phyloP scores from a whole-genome alignment of 2,113 vertebrate genomes.

The Mastomys coucha region DNA sequence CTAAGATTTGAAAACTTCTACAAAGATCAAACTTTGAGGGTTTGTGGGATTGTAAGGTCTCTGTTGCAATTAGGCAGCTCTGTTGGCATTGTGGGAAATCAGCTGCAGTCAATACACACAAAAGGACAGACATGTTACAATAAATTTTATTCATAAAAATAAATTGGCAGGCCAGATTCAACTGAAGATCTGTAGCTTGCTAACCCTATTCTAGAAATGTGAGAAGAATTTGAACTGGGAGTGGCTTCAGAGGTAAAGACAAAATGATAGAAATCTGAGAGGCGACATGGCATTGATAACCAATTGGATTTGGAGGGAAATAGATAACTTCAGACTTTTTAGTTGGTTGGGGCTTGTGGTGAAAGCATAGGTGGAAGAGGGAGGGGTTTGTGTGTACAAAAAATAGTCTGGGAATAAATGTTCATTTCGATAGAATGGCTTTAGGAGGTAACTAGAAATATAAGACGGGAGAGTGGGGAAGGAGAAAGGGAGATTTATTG shows the following conservation, averaged over 20 bases:
- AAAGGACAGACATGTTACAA: background rate
- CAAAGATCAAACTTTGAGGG: constrained; percentile 40
- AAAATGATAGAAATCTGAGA: background rate
- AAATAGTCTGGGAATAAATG: background rate
- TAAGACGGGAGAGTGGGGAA: background rate
- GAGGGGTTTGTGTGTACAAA: background rate
- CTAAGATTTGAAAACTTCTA: background rate
- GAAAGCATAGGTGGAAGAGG: constrained; percentile 7
- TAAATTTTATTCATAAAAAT: constrained; percentile 21
- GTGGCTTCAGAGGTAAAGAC: background rate
- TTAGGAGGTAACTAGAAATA: constrained; percentile 18
- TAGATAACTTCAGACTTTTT: background rate
- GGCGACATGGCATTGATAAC: background rate
- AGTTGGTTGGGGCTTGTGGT: background rate
- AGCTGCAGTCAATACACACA: background rate
- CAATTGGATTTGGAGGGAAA: background rate
- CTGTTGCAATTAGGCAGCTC: constrained; percentile 14
- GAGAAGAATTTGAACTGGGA: background rate
- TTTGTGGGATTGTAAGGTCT: background rate
- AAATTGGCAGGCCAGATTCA: constrained; percentile 1
- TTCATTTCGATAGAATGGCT: constrained; percentile 29
- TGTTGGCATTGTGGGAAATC: background rate
- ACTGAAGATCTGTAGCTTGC: background rate
- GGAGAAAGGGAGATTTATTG: background rate
- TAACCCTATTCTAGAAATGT: background rate